Conservation (phyloP, 2,113 vertebrate species). For the Lynx canadensis region DNA sequence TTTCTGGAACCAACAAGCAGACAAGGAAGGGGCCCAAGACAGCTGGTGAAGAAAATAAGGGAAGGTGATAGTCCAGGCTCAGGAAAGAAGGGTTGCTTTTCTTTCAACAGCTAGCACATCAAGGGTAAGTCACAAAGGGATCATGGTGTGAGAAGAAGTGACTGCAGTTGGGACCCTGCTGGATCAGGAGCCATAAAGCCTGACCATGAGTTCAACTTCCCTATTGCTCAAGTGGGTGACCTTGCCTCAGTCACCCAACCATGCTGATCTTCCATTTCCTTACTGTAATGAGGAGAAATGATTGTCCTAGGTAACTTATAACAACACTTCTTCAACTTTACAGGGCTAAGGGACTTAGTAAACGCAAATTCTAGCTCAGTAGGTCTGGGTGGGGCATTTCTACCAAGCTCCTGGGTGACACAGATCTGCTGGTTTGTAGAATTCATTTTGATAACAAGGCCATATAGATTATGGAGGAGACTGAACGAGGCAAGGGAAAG, state of each 20-base stretch:
- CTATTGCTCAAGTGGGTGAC: not conserved
- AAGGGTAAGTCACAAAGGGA: not conserved
- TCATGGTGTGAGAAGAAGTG: not conserved
- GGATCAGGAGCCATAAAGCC: not conserved
- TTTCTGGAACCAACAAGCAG: conserved; percentile 10
- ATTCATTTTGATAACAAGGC: not conserved
- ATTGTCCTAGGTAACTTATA: not conserved
- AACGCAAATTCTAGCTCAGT: not conserved
- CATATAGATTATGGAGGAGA: not conserved
- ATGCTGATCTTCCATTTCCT: not conserved
- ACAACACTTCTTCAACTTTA: not conserved
- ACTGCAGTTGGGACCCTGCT: not conserved
- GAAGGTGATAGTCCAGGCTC: not conserved
- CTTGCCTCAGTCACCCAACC: not conserved
- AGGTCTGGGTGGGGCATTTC: not conserved
- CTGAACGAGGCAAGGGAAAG: not conserved
- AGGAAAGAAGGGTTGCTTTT: not conserved
- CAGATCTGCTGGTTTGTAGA: not conserved
- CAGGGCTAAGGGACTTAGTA: not conserved
- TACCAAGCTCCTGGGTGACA: not conserved
- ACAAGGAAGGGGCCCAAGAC: not conserved
- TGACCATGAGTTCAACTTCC: not conserved
- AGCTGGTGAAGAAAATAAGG: not conserved
- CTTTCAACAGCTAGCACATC: not conserved
- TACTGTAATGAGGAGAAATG: not conserved